Conservation (phyloP, 2,888 invertebrate species). For the Himalopsyche tibetana region DNA sequence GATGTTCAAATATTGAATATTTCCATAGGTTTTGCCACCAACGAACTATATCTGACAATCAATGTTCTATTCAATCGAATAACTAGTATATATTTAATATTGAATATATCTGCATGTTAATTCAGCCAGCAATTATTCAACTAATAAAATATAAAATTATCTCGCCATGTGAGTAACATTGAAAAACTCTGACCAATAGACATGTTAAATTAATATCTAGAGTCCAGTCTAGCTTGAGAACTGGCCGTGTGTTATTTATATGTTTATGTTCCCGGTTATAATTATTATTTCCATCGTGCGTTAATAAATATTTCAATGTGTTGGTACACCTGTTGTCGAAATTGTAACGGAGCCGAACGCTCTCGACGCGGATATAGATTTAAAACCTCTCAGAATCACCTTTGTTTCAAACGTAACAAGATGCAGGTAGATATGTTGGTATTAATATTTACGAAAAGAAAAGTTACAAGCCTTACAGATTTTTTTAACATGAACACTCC, state of each 20-base stretch:
- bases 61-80: no score
- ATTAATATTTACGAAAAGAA: no score
- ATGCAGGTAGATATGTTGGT: not conserved
- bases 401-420: constrained; percentile 4
- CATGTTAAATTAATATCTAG: constrained; percentile 16
- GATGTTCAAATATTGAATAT: no score
- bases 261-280: constrained; percentile 26
- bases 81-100: no score
- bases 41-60: no score
- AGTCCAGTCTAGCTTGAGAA: not conserved
- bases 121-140: no score
- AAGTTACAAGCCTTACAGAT: no score
- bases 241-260: not conserved
- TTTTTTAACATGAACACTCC: no score
- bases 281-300: constrained; percentile 16
- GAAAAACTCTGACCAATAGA: constrained; percentile 20
- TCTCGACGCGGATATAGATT: not conserved
- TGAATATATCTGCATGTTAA: no score
- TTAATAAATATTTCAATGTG: constrained; percentile 26
- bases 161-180: not conserved
- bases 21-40: no score
- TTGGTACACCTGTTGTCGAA: constrained; percentile 25
- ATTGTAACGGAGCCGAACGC: not conserved
- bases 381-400: not conserved
- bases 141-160: no score